Evolutionary conservation across 2,113 vertebrate species (phyloP).

Genomic region (Apus apus): DNA sequence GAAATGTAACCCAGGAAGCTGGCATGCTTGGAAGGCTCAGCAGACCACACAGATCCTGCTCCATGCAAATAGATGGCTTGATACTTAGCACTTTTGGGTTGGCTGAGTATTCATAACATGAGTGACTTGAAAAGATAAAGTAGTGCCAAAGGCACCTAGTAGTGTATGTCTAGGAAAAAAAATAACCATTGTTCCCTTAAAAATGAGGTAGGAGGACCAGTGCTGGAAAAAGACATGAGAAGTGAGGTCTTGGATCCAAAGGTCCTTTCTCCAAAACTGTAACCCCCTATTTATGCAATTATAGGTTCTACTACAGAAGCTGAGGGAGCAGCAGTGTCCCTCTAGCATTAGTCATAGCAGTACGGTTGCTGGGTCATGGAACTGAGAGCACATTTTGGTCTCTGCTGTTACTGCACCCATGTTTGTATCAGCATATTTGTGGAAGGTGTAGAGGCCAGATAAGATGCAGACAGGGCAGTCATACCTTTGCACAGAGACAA

Average conservation of each 20-base stretch:
- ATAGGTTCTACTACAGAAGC: background rate
- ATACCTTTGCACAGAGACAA: background rate
- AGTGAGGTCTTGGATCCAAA: background rate
- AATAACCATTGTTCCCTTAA: background rate
- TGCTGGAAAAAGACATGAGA: background rate
- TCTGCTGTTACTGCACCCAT: background rate
- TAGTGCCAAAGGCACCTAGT: background rate
- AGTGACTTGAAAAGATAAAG: background rate
- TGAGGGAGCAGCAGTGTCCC: background rate
- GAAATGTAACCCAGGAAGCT: background rate
- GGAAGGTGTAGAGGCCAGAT: background rate
- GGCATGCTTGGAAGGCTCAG: background rate
- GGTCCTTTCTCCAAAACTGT: background rate
- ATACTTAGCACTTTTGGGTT: background rate
- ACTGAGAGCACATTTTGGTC: background rate
- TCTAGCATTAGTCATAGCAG: background rate
- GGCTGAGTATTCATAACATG: background rate
- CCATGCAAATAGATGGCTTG: background rate
- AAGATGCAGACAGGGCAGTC: background rate
- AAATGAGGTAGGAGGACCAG: background rate
- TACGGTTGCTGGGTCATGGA: fast-evolving
- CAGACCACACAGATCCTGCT: background rate
- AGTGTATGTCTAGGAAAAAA: background rate
- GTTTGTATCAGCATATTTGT: fast-evolving
- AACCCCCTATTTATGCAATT: background rate